These are phyloP conservation scores for Drosophila rhopaloa DNA, from an alignment of 1,140 invertebrate genomes.

Conservation along the genomic window DNA sequence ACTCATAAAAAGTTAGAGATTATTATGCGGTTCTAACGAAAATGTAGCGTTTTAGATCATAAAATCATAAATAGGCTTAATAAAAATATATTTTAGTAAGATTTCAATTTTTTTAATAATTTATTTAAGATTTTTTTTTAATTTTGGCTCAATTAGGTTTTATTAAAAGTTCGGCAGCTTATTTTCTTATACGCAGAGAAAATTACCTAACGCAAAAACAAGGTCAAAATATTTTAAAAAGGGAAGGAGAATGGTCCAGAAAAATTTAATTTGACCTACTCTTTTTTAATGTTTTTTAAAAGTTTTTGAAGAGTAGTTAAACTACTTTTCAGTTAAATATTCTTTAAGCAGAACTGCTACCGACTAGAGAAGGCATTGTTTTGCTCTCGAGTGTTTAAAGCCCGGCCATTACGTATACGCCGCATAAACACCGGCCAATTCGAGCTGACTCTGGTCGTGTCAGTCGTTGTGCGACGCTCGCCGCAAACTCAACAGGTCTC, in stretches of 20 bases:
- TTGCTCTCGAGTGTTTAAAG: slow-evolving; percentile 49
- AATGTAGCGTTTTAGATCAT: background rate
- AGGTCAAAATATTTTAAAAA: no score
- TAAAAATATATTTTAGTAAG: no score
- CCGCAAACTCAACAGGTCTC: slow-evolving; percentile 60
- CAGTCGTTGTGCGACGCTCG: slow-evolving; percentile 52
- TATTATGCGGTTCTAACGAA: background rate
- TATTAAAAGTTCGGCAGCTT: no score
- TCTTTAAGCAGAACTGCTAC: slow-evolving; percentile 7
- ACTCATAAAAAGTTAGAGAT: background rate
- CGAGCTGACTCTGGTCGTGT: slow-evolving; percentile 10
- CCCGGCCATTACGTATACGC: slow-evolving; percentile 65
- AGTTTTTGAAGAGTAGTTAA: no score
- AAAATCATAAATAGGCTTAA: background rate
- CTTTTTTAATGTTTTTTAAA: background rate
- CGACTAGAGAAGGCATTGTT: slow-evolving; percentile 1
- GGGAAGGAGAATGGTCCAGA: no score
- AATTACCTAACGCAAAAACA: no score
- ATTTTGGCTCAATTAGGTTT: no score
- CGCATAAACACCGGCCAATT: slow-evolving; percentile 22
- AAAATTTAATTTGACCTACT: no score
- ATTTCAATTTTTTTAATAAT: no score
- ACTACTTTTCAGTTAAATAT: no score
- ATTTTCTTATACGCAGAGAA: no score
- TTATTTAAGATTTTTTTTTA: no score